Evolutionary conservation across 2,888 invertebrate species (phyloP).

Genomic region (Carabus problematicus): DNA sequence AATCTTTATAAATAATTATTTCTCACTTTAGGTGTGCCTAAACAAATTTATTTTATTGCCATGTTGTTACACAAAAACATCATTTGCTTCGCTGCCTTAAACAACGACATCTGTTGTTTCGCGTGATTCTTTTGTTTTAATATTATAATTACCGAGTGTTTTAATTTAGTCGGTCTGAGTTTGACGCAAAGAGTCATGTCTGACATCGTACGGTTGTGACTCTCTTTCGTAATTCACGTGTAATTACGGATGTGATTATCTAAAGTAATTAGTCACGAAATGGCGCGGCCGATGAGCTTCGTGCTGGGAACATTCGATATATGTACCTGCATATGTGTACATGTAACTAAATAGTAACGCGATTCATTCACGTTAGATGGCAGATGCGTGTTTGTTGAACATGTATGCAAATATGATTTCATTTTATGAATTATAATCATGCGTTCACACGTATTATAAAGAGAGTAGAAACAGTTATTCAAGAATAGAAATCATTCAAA

Average conservation of each 20-base stretch:
- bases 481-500: no score
- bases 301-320: constrained; percentile 10
- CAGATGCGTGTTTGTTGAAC: not conserved
- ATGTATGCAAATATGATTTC: not conserved
- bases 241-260: constrained; percentile 41
- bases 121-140: constrained; percentile 11
- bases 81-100: constrained; percentile 10
- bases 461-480: no score
- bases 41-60: no score
- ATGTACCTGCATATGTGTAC: no score
- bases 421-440: no score
- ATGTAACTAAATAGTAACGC: no score
- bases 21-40: no score
- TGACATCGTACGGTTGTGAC: no score
- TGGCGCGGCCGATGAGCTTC: not conserved
- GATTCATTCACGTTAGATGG: no score
- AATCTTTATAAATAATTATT: no score
- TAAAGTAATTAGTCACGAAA: constrained; percentile 41
- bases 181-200: no score
- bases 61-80: constrained; percentile 2
- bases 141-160: constrained; percentile 4
- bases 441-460: no score
- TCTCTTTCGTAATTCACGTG: not conserved
- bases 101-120: not conserved
- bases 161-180: not conserved